These are phyloP conservation scores for Lepidurus packardi DNA, from an alignment of 1,140 invertebrate genomes.

Conservation along the genomic window DNA sequence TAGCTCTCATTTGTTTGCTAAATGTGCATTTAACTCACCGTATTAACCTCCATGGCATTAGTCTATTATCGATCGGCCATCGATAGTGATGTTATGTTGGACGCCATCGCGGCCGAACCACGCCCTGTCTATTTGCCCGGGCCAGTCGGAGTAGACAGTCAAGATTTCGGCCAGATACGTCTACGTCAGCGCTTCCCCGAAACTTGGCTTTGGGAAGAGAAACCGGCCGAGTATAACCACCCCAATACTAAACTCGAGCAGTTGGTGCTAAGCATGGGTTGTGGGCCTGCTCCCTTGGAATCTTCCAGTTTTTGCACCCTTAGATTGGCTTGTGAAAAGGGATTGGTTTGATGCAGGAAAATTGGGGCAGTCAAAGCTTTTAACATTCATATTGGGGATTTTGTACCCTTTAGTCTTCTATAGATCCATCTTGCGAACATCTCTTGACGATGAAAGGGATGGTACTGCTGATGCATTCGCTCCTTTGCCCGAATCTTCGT, in stretches of 20 bases:
- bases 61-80: background rate
- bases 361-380: background rate
- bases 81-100: background rate
- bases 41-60: background rate
- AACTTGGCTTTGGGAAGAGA: slow-evolving; percentile 58
- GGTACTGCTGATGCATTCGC: background rate
- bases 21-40: background rate
- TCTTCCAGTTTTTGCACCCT: background rate
- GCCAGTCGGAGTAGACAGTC: background rate
- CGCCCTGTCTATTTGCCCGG: background rate
- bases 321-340: no score
- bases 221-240: slow-evolving; percentile 48
- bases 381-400: background rate
- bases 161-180: slow-evolving; percentile 31
- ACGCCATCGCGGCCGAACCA: background rate
- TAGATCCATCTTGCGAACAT: background rate
- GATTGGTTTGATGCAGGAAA: background rate
- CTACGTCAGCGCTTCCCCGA: slow-evolving; percentile 57
- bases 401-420: background rate
- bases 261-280: background rate
- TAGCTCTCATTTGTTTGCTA: background rate
- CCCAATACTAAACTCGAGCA: background rate
- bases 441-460: background rate
- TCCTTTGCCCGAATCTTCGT: background rate
- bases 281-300: background rate